Conservation (phyloP, 1,140 invertebrate species). For the Phocides pigmalion region DNA sequence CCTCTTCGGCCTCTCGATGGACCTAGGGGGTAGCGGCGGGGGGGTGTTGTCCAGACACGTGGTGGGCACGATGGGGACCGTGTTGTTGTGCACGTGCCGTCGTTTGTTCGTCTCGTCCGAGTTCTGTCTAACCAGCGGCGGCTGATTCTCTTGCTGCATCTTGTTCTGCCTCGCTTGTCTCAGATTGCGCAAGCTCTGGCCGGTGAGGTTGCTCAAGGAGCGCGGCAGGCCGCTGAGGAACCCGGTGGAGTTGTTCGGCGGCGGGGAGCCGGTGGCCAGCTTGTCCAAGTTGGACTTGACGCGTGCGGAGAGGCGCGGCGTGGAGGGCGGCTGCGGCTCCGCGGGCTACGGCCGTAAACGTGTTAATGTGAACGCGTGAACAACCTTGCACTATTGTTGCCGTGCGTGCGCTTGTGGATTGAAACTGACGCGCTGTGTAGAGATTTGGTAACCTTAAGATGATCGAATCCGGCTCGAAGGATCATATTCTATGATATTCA, state of each 20-base stretch:
- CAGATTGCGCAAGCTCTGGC: constrained; percentile 72
- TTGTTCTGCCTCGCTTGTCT: constrained; percentile 50
- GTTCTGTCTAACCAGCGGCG: constrained; percentile 57
- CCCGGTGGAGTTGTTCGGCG: constrained; percentile 44
- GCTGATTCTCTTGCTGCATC: constrained; percentile 45
- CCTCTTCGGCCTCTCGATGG: constrained; percentile 51
- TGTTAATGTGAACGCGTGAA: constrained; percentile 2
- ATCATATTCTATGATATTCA: not conserved
- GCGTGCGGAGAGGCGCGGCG: constrained; percentile 48
- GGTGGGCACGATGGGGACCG: constrained; percentile 65
- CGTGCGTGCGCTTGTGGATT: not conserved
- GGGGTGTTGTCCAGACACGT: constrained; percentile 80
- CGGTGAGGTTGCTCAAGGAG: constrained; percentile 83
- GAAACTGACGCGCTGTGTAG: constrained; percentile 1
- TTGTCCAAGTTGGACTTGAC: constrained; percentile 40
- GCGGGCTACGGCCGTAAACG: constrained; percentile 39
- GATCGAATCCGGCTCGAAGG: constrained; percentile 7
- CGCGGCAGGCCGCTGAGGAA: constrained; percentile 84
- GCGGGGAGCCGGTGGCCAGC: constrained; percentile 16
- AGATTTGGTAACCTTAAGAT: constrained; percentile 19
- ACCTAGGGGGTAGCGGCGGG: constrained; percentile 81
- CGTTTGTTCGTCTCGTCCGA: constrained; percentile 55
- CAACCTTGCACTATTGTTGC: constrained; percentile 10
- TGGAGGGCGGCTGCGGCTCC: constrained; percentile 41
- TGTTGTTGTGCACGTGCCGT: constrained; percentile 52